A percentile compares a stretch with the other conserved stretches of the same genome.
Evolutionary conservation across 2,888 invertebrate species (phyloP).

Genomic region (Drosophila anomalata): DNA sequence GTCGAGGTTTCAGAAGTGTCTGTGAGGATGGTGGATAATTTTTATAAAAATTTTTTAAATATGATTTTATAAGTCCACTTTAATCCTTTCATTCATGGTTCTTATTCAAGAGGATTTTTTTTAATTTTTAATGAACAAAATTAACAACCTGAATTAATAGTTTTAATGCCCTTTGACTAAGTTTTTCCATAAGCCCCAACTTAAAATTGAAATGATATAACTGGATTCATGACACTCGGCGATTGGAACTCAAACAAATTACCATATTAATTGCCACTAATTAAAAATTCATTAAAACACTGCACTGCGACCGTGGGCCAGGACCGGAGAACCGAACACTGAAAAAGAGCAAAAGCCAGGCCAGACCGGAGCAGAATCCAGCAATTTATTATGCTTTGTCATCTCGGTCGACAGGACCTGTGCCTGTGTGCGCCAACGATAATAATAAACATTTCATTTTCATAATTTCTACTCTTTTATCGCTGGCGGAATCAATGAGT

Average conservation of each 20-base stretch:
- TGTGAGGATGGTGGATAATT: too few relatives aligned
- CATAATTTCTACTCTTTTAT: conserved; percentile 65
- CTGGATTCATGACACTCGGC: conserved; percentile 20
- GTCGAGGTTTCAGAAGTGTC: neutral
- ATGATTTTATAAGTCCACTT: neutral
- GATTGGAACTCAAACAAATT: conserved; percentile 70
- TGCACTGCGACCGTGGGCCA: conserved; percentile 34
- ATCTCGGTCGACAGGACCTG: conserved; percentile 61
- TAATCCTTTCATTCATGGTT: neutral
- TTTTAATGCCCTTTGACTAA: neutral
- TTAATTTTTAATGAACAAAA: neutral
- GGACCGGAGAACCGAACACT: conserved; percentile 12
- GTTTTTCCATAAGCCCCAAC: conserved; percentile 4
- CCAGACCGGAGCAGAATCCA: conserved; percentile 31
- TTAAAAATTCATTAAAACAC: conserved; percentile 79
- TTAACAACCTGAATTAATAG: neutral
- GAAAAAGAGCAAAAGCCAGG: conserved; percentile 34
- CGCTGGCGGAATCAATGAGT: conserved; percentile 73
- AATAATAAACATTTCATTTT: conserved; percentile 77
- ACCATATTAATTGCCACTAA: conserved; percentile 81
- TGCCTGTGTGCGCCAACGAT: conserved; percentile 66
- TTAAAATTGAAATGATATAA: conserved; percentile 1
- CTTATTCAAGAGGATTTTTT: neutral
- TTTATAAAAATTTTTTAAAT: too few relatives aligned
- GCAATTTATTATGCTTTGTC: conserved; percentile 77